phyloP scores from a whole-genome alignment of 2,888 invertebrate genomes.

The Unio delphinus region DNA sequence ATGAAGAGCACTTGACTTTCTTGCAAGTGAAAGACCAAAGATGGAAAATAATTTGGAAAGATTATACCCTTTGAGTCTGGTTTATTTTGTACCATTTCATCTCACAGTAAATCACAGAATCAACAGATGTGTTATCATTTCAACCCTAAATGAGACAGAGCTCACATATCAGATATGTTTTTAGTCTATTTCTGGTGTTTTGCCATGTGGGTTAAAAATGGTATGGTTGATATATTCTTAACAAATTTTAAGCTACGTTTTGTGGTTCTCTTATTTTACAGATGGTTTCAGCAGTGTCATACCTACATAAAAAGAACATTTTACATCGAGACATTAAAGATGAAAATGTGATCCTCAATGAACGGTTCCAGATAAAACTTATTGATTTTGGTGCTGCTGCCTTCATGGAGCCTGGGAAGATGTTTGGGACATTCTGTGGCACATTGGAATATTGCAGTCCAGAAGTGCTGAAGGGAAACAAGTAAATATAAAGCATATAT shows the following conservation, averaged over 20 bases:
- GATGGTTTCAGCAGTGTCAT: constrained; percentile 81
- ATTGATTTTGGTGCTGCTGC: constrained; percentile 86
- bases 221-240: background rate
- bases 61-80: no score
- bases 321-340: constrained; percentile 84
- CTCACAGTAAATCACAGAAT: no score
- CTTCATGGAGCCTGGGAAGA: constrained; percentile 75
- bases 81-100: no score
- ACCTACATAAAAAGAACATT: constrained; percentile 78
- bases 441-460: constrained; percentile 85
- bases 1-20: no score
- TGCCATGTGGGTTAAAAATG: no score
- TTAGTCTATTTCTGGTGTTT: no score
- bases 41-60: no score
- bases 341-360: constrained; percentile 83
- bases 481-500: constrained; percentile 70
- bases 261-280: constrained; percentile 60
- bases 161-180: no score
- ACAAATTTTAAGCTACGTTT: background rate
- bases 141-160: no score
- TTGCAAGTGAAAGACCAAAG: no score
- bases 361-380: constrained; percentile 81
- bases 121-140: no score
- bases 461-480: constrained; percentile 81
- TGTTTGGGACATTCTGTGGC: constrained; percentile 83